These are phyloP conservation scores for Cyaniris semiargus DNA, from an alignment of 2,888 invertebrate genomes.

Conservation along the genomic window DNA sequence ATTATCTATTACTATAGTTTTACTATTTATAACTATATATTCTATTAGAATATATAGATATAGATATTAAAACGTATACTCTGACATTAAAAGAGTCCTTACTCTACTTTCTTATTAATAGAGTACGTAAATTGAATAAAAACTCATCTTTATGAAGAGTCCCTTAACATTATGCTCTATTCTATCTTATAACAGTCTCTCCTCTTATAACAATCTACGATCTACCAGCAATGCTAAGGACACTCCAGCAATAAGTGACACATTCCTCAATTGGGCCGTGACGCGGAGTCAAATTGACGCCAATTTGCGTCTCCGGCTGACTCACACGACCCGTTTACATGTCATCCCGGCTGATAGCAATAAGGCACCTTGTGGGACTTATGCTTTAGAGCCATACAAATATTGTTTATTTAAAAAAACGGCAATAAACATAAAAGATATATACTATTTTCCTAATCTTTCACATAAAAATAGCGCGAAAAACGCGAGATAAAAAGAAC, in stretches of 20 bases:
- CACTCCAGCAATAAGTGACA: slow-evolving; percentile 62
- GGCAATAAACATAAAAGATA: background rate
- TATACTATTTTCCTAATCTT: background rate
- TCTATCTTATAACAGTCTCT: too few relatives aligned
- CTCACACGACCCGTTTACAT: slow-evolving; percentile 50
- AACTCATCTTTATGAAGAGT: too few relatives aligned
- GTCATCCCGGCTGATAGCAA: background rate
- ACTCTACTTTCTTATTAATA: too few relatives aligned
- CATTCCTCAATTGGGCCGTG: slow-evolving; percentile 76
- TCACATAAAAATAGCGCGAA: too few relatives aligned
- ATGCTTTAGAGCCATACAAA: background rate
- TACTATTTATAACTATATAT: too few relatives aligned
- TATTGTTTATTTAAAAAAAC: background rate
- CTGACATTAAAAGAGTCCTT: too few relatives aligned
- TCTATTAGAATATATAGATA: too few relatives aligned
- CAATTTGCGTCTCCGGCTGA: slow-evolving; percentile 76
- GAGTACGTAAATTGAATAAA: too few relatives aligned
- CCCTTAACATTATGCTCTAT: too few relatives aligned
- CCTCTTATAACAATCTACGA: too few relatives aligned
- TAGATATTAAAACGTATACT: too few relatives aligned
- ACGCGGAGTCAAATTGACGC: slow-evolving; percentile 73
- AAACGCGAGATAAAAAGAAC: background rate
- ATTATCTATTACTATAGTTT: too few relatives aligned
- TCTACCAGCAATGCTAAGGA: slow-evolving; percentile 11
- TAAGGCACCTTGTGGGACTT: background rate